phyloP scores from a whole-genome alignment of 1,140 invertebrate genomes.

The Papilio glaucus region DNA sequence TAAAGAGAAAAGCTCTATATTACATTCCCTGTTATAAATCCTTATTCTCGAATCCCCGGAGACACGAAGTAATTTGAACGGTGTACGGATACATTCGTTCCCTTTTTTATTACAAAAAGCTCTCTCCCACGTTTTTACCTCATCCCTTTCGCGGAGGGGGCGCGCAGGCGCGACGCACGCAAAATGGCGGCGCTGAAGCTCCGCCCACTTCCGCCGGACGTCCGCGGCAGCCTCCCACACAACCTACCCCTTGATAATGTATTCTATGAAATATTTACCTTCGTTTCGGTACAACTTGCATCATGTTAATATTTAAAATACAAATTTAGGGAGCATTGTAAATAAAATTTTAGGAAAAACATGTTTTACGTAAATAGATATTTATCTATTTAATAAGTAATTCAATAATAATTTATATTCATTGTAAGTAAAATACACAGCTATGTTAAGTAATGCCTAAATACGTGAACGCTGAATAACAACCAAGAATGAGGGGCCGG shows the following conservation, averaged over 20 bases:
- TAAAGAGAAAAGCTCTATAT: background rate
- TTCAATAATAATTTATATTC: too few relatives aligned
- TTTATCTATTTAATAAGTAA: too few relatives aligned
- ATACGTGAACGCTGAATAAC: too few relatives aligned
- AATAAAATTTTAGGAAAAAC: background rate
- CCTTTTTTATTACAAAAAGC: constrained; percentile 29
- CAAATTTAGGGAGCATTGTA: background rate
- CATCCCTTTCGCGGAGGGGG: constrained; percentile 20
- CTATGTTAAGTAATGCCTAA: too few relatives aligned
- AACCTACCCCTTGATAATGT: constrained; percentile 48
- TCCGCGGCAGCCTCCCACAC: constrained; percentile 50
- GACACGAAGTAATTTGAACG: background rate
- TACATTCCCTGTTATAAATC: background rate
- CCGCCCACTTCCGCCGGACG: constrained; percentile 76
- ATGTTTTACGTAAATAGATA: background rate
- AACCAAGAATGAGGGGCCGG: too few relatives aligned
- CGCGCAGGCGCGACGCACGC: constrained; percentile 56
- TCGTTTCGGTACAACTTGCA: background rate
- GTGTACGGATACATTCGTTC: constrained; percentile 15
- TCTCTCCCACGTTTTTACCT: constrained; percentile 29
- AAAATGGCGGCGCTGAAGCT: constrained; percentile 67
- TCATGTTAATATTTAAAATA: constrained; percentile 7
- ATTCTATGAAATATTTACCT: constrained; percentile 33
- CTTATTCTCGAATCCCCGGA: background rate
- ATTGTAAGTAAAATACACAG: too few relatives aligned